Evolutionary conservation across 2,113 vertebrate genomes (phyloP).

Genomic region (Phylloscopus whistleri): DNA sequence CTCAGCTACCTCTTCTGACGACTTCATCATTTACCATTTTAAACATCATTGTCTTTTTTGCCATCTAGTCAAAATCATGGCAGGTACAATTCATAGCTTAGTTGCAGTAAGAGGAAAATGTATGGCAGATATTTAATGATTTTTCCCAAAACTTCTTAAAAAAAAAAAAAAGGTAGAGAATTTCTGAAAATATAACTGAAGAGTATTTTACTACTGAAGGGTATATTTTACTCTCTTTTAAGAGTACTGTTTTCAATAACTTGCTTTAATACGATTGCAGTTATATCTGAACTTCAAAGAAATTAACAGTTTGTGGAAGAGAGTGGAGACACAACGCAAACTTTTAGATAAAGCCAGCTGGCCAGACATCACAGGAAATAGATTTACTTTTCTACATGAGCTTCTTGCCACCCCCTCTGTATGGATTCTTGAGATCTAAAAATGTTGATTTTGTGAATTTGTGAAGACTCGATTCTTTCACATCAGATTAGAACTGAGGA

Average conservation of each 20-base stretch:
- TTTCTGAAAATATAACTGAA: neutral
- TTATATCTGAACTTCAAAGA: neutral
- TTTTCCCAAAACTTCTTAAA: neutral
- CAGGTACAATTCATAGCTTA: neutral
- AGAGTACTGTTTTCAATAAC: neutral
- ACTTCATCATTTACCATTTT: neutral
- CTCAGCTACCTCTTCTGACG: neutral
- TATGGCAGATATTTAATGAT: neutral
- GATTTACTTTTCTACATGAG: neutral
- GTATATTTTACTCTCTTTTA: neutral
- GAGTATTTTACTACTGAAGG: neutral
- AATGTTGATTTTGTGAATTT: neutral
- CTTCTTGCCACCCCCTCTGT: neutral
- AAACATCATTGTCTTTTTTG: neutral
- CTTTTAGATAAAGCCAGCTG: neutral
- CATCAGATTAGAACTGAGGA: accelerated
- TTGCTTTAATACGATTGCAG: neutral
- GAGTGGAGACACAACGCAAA: neutral
- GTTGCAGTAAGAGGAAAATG: neutral
- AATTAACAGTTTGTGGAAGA: neutral
- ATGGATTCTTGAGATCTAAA: neutral
- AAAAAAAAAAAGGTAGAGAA: neutral
- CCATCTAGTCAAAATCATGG: neutral
- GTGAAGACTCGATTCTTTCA: neutral
- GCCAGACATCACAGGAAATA: neutral